Evolutionary conservation across 2,113 vertebrate genomes (phyloP).

Genomic region (Solea senegalensis): DNA sequence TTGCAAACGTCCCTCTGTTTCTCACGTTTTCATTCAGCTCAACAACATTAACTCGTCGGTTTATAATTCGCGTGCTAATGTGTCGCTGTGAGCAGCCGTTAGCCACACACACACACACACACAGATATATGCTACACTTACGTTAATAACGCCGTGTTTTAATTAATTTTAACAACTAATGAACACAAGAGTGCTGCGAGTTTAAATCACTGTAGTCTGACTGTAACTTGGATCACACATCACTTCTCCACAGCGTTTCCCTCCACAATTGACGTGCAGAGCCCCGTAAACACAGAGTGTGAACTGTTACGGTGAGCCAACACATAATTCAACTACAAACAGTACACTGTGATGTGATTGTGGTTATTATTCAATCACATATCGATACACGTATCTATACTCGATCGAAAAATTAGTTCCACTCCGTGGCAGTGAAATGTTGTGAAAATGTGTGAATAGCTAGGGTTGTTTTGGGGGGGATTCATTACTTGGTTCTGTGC

Average conservation of each 20-base stretch:
- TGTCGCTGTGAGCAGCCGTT: conserved; percentile 22
- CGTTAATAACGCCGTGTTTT: not conserved
- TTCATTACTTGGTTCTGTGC: conserved; percentile 23
- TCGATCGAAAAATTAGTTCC: not conserved
- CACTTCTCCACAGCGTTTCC: conserved; percentile 64
- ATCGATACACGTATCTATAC: not conserved
- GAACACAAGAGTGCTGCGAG: not conserved
- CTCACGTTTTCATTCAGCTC: conserved; percentile 6
- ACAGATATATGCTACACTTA: not conserved
- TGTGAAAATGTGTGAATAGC: not conserved
- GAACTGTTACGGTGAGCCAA: conserved; percentile 6
- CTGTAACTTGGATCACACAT: conserved; percentile 18
- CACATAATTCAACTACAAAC: not conserved
- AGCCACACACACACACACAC: conserved; percentile 15
- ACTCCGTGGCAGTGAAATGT: not conserved
- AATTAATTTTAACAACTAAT: not conserved
- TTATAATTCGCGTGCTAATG: conserved; percentile 14
- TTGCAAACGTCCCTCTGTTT: not conserved
- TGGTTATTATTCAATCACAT: not conserved
- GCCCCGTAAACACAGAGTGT: conserved; percentile 30
- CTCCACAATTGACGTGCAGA: conserved; percentile 75
- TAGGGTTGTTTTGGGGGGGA: conserved; percentile 13
- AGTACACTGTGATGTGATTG: too few relatives aligned
- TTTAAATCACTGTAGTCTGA: not conserved
- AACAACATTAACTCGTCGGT: not conserved